Evolutionary conservation across 2,888 invertebrate genomes (phyloP).

Genomic region (Sycophila texana): DNA sequence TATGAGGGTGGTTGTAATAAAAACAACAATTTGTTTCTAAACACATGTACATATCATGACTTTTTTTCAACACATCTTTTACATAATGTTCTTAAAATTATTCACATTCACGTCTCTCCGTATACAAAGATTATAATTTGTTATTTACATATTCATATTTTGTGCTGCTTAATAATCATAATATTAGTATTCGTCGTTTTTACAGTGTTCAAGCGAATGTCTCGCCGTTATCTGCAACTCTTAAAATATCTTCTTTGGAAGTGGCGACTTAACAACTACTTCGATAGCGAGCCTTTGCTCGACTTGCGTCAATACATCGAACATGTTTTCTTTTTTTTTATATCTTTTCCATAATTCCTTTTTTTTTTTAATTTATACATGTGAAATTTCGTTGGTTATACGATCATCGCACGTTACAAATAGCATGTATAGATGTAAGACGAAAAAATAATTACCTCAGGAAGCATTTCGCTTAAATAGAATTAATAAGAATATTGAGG

Average conservation of each 20-base stretch:
- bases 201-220: conserved; percentile 17
- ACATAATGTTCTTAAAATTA: conserved; percentile 47
- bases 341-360: conserved; percentile 8
- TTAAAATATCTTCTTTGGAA: conserved; percentile 50
- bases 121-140: conserved; percentile 55
- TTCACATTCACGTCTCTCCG: conserved; percentile 47
- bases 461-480: conserved; percentile 34
- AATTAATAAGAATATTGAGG: conserved; percentile 10
- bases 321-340: conserved; percentile 44
- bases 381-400: conserved; percentile 51
- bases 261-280: conserved; percentile 41
- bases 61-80: conserved; percentile 50
- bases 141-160: conserved; percentile 50
- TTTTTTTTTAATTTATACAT: conserved; percentile 29
- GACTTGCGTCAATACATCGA: conserved; percentile 53
- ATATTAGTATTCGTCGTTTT: background rate
- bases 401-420: conserved; percentile 36
- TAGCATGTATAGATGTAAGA: background rate
- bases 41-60: conserved; percentile 51
- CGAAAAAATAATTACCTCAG: conserved; percentile 12
- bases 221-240: conserved; percentile 17
- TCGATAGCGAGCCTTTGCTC: conserved; percentile 31
- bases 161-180: conserved; percentile 33
- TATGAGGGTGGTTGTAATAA: conserved; percentile 31
- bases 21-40: conserved; percentile 54